Base-by-base conservation (phyloP, 2,113 vertebrate species). In the Grallaria varia region DNA sequence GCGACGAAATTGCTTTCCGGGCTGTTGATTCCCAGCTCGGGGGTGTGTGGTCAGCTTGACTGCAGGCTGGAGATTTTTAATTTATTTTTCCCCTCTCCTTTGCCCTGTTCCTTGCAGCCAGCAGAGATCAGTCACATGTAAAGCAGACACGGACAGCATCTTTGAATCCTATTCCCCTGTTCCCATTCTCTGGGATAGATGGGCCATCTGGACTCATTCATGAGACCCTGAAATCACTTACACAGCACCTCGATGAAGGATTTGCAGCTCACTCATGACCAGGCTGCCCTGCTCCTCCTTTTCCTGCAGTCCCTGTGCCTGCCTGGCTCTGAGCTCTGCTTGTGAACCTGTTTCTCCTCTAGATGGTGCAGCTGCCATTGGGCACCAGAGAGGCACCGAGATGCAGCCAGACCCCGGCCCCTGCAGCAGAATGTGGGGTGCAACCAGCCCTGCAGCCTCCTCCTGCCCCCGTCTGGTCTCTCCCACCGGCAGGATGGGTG, bases 291-390 rank as follows among this genome's bases (percentile, higher is more conserved):
- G 37, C 7, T 53, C 18, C 31, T 24, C 49, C 16, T 62, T 81
- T 55, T 23, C 16, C 64, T 14, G 3, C 1, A 12, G 12, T 30
- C 17, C 22, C 30, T 14, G 40, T 24, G 33, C 53, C 74, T 39
- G 68, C 53, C 47, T 37, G 56, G 6, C 6, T 45, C n/a, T 16
- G 69, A 14, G 27, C 42, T 58, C 63, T 27, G 47, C 59, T 67
- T 35, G 5, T 12, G 18, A 35, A 24, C 53, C 25, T 12, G 4
- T 78, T 82, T 91, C 81, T 96, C 96, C 96, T 95, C 95, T 96
- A 97, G 96, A 86, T 97, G 96, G 95, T 96, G 96, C 95, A 55
- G 69, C 90, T 77, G 89, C 83, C 89, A 59, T 93, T 63, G 77
- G 45, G 58, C 92, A 90, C 39, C 66, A 14, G 4, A 12, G 42